Conservation (phyloP, 2,797 vertebrate species). For the Helicolenus hilgendorfi region DNA sequence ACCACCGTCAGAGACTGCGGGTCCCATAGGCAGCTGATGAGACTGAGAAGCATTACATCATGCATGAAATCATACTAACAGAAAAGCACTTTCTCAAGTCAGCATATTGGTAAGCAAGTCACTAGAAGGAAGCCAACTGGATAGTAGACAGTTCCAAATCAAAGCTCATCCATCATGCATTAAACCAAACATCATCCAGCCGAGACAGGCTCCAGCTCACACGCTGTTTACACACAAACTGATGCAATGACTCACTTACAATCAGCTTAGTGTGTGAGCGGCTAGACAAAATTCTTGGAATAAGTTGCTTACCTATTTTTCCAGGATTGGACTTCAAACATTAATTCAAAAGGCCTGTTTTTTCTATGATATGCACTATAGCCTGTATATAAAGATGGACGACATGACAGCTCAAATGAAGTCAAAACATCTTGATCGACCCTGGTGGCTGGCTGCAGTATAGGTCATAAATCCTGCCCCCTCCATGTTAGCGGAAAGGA, state of each 20-base stretch:
- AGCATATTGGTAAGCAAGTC: not conserved
- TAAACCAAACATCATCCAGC: constrained; percentile 3
- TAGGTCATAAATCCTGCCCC: too few species aligned
- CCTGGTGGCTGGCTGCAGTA: too few species aligned
- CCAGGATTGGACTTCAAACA: not conserved
- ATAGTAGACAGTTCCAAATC: constrained; percentile 21
- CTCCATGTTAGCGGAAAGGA: too few species aligned
- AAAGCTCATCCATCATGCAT: not conserved
- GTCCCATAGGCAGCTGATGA: constrained; percentile 9
- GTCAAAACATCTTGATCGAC: too few species aligned
- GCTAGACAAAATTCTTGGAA: not conserved
- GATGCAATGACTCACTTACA: not conserved
- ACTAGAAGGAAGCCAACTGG: constrained; percentile 29
- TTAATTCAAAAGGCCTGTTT: not conserved
- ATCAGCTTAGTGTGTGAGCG: not conserved
- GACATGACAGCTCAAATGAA: too few species aligned
- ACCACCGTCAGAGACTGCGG: constrained; percentile 11
- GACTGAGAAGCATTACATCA: constrained; percentile 5
- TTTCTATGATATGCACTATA: not conserved
- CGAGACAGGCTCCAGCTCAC: constrained; percentile 1
- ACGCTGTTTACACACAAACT: not conserved
- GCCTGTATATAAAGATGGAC: too few species aligned
- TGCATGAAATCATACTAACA: not conserved
- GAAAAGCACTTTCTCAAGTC: not conserved
- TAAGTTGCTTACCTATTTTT: not conserved